Percentiles rank a stretch among this genome's conserved stretches.
These are phyloP conservation scores for Thymelicus lineola DNA, from an alignment of 2,888 invertebrate species.

Conservation along the genomic window DNA sequence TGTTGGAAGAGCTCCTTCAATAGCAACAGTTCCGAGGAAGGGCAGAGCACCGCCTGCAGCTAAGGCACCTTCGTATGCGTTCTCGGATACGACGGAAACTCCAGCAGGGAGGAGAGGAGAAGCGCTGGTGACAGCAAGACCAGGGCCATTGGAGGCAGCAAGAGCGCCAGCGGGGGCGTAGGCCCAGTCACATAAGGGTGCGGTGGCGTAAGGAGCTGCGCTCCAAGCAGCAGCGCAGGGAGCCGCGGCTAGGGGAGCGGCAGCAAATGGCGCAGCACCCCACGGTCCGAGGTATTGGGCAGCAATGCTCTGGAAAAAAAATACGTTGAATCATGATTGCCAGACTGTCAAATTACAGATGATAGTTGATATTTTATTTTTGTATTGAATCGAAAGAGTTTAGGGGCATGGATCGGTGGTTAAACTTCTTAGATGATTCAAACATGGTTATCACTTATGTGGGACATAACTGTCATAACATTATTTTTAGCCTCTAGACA, in stretches of 20 bases:
- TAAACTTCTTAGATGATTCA: too few species aligned
- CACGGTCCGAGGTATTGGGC: slow-evolving; percentile 41
- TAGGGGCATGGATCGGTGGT: too few species aligned
- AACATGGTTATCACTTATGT: too few species aligned
- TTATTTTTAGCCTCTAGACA: too few species aligned
- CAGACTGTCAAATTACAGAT: too few species aligned
- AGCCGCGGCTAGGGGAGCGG: slow-evolving; percentile 12
- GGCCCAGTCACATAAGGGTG: slow-evolving; percentile 10
- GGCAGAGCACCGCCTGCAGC: slow-evolving; percentile 50
- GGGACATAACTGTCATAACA: too few species aligned
- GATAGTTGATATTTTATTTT: too few species aligned
- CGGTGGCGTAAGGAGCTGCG: neutral
- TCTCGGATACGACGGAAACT: slow-evolving; percentile 55
- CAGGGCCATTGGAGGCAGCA: slow-evolving; percentile 21
- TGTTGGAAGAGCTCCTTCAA: slow-evolving; percentile 48
- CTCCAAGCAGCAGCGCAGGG: slow-evolving; percentile 24
- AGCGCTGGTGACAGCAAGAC: slow-evolving; percentile 50
- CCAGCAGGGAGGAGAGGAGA: slow-evolving; percentile 53
- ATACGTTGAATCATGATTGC: too few species aligned
- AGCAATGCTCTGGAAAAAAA: slow-evolving; percentile 43
- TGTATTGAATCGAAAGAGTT: neutral
- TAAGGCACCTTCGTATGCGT: slow-evolving; percentile 50
- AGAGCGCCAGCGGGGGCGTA: slow-evolving; percentile 7
- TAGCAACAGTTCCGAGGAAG: slow-evolving; percentile 50
- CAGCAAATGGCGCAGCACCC: slow-evolving; percentile 3